A percentile compares a stretch with the other conserved stretches of the same genome.
Conservation (phyloP, 1,140 invertebrate genomes). For the Phortica variegata region DNA sequence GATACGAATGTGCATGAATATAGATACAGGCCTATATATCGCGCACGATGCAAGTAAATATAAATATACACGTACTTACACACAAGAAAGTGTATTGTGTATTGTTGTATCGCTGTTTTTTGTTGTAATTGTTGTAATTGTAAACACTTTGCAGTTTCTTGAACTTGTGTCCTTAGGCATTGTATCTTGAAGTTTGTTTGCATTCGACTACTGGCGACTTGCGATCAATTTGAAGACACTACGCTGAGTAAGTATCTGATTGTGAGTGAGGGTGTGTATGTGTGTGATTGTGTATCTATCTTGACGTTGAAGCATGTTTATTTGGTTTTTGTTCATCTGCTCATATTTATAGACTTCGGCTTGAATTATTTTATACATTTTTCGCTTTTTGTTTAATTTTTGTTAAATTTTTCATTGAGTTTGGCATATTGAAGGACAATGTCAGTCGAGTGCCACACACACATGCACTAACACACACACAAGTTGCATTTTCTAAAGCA, state of each 20-base stretch:
- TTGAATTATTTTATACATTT: conserved; percentile 34
- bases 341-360: conserved; percentile 10
- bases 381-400: conserved; percentile 23
- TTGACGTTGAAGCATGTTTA: conserved; percentile 19
- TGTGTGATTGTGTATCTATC: conserved; percentile 7
- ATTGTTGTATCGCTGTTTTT: too few relatives aligned
- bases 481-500: too few relatives aligned
- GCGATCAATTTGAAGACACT: conserved; percentile 19
- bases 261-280: neutral
- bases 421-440: conserved; percentile 45
- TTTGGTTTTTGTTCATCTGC: conserved; percentile 10
- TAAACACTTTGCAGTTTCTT: conserved; percentile 40
- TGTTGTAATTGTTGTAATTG: too few relatives aligned
- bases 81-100: too few relatives aligned
- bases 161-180: conserved; percentile 45
- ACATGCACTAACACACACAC: too few relatives aligned
- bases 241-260: conserved; percentile 14
- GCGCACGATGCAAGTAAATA: too few relatives aligned
- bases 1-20: too few relatives aligned
- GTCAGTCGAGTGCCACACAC: conserved; percentile 36
- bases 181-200: conserved; percentile 7
- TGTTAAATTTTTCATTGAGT: neutral
- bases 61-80: too few relatives aligned
- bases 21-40: too few relatives aligned
- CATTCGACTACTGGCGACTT: too few relatives aligned